These are phyloP conservation scores for Accipiter virgatus DNA, from an alignment of 2,113 vertebrate species.

Conservation along the genomic window DNA sequence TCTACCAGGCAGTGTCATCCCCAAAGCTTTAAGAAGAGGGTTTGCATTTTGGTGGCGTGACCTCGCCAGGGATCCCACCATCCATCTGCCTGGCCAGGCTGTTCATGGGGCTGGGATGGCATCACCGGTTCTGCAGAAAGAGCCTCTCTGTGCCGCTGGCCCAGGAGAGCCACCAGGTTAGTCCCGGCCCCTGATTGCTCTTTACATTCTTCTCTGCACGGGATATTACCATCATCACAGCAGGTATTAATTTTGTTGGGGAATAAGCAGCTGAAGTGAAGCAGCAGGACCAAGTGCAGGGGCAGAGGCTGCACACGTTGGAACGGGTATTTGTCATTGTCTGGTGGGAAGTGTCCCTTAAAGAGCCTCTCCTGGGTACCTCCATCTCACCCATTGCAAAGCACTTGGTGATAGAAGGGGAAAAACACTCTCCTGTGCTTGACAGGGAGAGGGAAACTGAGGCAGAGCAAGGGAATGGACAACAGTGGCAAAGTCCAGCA, in stretches of 20 bases:
- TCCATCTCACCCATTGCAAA: neutral
- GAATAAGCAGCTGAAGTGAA: neutral
- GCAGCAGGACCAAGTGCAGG: neutral
- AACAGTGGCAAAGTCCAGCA: neutral
- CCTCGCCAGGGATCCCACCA: neutral
- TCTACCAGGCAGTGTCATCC: neutral
- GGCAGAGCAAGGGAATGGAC: neutral
- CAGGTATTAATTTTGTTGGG: neutral
- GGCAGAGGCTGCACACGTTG: neutral
- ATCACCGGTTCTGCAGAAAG: neutral
- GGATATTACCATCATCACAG: neutral
- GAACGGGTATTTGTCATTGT: no score
- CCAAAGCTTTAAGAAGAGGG: neutral
- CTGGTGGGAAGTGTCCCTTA: neutral
- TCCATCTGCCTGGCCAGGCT: neutral
- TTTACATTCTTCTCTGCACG: accelerated
- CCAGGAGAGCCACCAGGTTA: neutral
- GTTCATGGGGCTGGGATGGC: neutral
- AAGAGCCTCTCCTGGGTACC: neutral
- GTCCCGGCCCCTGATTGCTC: neutral
- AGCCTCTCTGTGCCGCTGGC: neutral
- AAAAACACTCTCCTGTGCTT: neutral
- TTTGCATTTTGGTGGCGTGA: neutral
- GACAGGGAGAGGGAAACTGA: neutral
- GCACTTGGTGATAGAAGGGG: neutral